Evolutionary conservation across 2,113 vertebrate genomes (phyloP).

Genomic region (Talpa occidentalis): DNA sequence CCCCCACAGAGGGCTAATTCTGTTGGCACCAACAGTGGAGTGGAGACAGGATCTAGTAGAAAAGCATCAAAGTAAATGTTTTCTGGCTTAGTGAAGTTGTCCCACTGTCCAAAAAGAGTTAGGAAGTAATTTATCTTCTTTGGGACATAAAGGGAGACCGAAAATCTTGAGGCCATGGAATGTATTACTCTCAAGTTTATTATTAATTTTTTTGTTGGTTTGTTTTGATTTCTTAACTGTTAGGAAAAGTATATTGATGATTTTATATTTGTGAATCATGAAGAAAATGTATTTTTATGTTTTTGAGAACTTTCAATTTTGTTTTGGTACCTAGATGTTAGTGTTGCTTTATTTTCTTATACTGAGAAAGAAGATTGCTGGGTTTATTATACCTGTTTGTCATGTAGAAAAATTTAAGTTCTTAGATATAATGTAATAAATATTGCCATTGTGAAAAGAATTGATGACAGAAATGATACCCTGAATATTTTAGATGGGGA

Average conservation of each 20-base stretch:
- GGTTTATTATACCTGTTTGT: constrained; percentile 17
- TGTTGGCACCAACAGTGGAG: neutral
- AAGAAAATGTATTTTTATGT: constrained; percentile 7
- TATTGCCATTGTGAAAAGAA: constrained; percentile 15
- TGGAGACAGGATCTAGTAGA: neutral
- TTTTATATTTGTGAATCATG: neutral
- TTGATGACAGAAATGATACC: neutral
- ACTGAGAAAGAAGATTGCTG: neutral
- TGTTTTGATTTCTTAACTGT: constrained; percentile 14
- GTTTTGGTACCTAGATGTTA: neutral
- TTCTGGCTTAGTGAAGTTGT: neutral
- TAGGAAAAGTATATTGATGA: neutral
- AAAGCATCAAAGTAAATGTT: constrained; percentile 1
- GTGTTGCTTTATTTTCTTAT: constrained; percentile 4
- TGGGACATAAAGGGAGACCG: neutral
- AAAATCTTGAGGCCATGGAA: neutral
- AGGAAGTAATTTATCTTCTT: neutral
- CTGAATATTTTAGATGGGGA: neutral
- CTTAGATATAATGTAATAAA: neutral
- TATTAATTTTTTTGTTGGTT: constrained; percentile 16
- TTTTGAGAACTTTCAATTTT: constrained; percentile 28
- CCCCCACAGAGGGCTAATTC: neutral
- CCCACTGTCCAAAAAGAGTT: neutral
- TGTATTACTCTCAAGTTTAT: neutral
- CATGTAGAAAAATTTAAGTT: constrained; percentile 29